Percentiles rank a stretch among this genome's conserved stretches.
These are phyloP conservation scores for Sycobia sp. DNA, from an alignment of 1,140 invertebrate genomes.

Conservation along the genomic window DNA sequence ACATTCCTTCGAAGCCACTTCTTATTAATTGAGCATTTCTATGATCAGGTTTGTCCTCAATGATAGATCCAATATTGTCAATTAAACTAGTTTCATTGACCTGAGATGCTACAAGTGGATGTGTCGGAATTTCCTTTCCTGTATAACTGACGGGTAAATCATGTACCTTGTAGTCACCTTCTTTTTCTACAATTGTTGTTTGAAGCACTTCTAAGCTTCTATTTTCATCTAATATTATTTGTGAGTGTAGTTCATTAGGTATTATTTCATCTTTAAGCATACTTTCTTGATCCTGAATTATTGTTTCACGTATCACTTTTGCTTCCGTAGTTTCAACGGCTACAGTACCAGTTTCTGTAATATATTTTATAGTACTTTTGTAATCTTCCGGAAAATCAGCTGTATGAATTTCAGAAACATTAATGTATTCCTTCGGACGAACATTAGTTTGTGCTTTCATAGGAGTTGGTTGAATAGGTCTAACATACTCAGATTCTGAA, in stretches of 20 bases:
- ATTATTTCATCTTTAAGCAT: slow-evolving; percentile 47
- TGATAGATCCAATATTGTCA: slow-evolving; percentile 59
- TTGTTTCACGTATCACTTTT: slow-evolving; percentile 63
- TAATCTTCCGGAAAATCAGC: slow-evolving; percentile 64
- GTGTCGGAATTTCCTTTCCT: slow-evolving; percentile 61
- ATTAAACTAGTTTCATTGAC: slow-evolving; percentile 66
- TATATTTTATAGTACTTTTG: slow-evolving; percentile 61
- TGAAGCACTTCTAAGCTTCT: slow-evolving; percentile 62
- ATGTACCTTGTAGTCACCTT: slow-evolving; percentile 59
- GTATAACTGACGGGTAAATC: slow-evolving; percentile 65
- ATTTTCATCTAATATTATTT: slow-evolving; percentile 55
- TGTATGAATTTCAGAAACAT: slow-evolving; percentile 63
- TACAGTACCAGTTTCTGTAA: slow-evolving; percentile 60
- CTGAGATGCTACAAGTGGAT: slow-evolving; percentile 64
- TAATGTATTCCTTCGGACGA: slow-evolving; percentile 63
- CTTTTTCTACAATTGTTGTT: slow-evolving; percentile 64
- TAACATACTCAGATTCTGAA: slow-evolving; percentile 62
- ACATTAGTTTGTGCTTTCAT: slow-evolving; percentile 62
- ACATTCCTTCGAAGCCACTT: slow-evolving; percentile 59
- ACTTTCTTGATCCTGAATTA: slow-evolving; percentile 63
- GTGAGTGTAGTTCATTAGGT: slow-evolving; percentile 53
- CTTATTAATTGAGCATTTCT: slow-evolving; percentile 60
- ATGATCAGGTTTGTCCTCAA: slow-evolving; percentile 48
- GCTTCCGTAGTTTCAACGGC: slow-evolving; percentile 64
- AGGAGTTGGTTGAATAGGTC: slow-evolving; percentile 55